phyloP scores from a whole-genome alignment of 2,888 invertebrate genomes.

The Caenorhabditis afra region DNA sequence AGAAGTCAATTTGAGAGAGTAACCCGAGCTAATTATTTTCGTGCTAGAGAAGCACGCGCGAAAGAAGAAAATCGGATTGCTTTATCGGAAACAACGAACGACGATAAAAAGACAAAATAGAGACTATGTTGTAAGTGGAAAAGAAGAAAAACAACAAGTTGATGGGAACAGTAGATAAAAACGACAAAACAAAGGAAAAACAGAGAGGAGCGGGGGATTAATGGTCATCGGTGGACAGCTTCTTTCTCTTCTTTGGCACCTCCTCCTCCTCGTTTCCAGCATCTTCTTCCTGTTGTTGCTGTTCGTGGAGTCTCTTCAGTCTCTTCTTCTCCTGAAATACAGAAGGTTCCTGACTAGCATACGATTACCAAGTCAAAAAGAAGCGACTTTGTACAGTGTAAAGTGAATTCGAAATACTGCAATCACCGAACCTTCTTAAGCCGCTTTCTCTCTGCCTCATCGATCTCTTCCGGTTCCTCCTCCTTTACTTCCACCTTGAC shows the following conservation, averaged over 20 bases:
- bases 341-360: too few species aligned
- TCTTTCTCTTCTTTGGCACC: slow-evolving; percentile 51
- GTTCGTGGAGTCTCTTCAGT: slow-evolving; percentile 49
- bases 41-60: background rate
- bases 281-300: slow-evolving; percentile 22
- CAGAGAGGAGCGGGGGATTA: slow-evolving; percentile 4
- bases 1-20: slow-evolving; percentile 34
- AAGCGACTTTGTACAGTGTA: too few species aligned
- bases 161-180: background rate
- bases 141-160: background rate
- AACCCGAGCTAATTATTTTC: slow-evolving; percentile 41
- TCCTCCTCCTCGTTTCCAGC: slow-evolving; percentile 32
- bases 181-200: slow-evolving; percentile 9
- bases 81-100: slow-evolving; percentile 21
- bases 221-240: slow-evolving; percentile 44
- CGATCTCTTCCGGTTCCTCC: slow-evolving; percentile 22
- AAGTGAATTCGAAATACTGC: background rate
- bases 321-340: slow-evolving; percentile 55
- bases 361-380: too few species aligned
- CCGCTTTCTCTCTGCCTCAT: slow-evolving; percentile 49
- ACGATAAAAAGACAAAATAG: background rate
- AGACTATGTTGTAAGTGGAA: background rate
- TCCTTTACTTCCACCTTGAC: slow-evolving; percentile 43
- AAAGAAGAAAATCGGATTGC: slow-evolving; percentile 15
- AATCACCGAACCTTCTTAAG: slow-evolving; percentile 42